Evolutionary conservation across 2,888 invertebrate genomes (phyloP).

Genomic region (Diaprepes abbreviatus): DNA sequence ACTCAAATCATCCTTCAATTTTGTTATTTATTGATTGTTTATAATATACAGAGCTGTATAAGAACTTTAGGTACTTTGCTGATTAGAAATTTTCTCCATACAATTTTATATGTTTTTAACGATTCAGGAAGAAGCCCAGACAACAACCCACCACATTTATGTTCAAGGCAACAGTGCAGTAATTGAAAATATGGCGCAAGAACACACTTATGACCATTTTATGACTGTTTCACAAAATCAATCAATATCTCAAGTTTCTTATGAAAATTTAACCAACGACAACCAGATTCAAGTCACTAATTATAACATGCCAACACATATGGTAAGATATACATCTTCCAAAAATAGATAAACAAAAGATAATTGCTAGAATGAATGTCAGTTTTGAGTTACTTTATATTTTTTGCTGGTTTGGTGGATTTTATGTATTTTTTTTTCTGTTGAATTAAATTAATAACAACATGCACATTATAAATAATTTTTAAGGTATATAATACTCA

Average conservation of each 20-base stretch:
- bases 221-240: conserved; percentile 29
- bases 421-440: too few species aligned
- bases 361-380: too few species aligned
- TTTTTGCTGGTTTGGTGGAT: too few species aligned
- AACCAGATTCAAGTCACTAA: conserved; percentile 22
- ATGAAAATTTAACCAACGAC: conserved; percentile 25
- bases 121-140: conserved; percentile 21
- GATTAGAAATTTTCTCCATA: neutral
- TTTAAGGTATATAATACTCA: conserved; percentile 26
- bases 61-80: neutral
- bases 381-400: too few species aligned
- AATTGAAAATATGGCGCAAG: conserved; percentile 24
- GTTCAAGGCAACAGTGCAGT: conserved; percentile 22
- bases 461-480: too few species aligned
- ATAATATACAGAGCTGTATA: too few species aligned
- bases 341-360: too few species aligned
- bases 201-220: conserved; percentile 37
- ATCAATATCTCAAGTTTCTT: conserved; percentile 30
- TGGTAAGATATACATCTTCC: conserved; percentile 24
- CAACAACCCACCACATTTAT: conserved; percentile 25
- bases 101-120: neutral
- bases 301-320: conserved; percentile 30
- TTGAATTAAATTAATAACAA: too few species aligned
- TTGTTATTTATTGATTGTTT: too few species aligned
- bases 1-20: too few species aligned